Evolutionary conservation across 2,888 invertebrate genomes (phyloP).

Genomic region (Metopia argyrocephala): DNA sequence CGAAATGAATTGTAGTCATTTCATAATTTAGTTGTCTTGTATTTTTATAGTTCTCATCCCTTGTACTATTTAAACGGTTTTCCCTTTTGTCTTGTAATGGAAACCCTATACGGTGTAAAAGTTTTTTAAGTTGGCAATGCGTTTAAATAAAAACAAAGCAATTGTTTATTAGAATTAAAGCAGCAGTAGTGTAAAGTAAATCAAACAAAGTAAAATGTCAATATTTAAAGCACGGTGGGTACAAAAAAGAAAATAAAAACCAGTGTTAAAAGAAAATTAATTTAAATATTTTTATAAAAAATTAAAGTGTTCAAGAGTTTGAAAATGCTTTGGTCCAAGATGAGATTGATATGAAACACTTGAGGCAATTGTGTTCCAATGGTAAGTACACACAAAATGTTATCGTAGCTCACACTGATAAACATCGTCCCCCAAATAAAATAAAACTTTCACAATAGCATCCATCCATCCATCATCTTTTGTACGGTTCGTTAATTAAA

Average conservation of each 20-base stretch:
- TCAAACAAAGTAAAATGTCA: slow-evolving; percentile 76
- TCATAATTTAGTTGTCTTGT: no score
- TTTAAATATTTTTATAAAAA: slow-evolving; percentile 9
- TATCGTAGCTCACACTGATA: background rate
- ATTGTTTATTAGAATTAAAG: slow-evolving; percentile 38
- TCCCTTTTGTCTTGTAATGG: background rate
- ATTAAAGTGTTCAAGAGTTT: slow-evolving; percentile 87
- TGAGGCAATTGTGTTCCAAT: slow-evolving; percentile 87
- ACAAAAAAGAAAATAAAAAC: slow-evolving; percentile 31
- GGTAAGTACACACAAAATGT: slow-evolving; percentile 81
- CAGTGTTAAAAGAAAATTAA: slow-evolving; percentile 2
- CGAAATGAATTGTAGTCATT: no score
- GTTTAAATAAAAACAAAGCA: slow-evolving; percentile 47
- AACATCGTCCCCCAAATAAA: slow-evolving; percentile 35
- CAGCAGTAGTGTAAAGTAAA: slow-evolving; percentile 19
- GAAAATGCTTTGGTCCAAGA: slow-evolving; percentile 85
- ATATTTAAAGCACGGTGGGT: slow-evolving; percentile 77
- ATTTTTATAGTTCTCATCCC: no score
- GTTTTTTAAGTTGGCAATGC: slow-evolving; percentile 39
- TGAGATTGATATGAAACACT: slow-evolving; percentile 83
- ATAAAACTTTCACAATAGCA: slow-evolving; percentile 36
- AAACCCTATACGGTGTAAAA: background rate
- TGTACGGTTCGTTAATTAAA: slow-evolving; percentile 28
- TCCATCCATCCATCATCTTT: background rate
- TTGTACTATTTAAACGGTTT: background rate